These are phyloP conservation scores for Plagiodera versicolora DNA, from an alignment of 2,888 invertebrate species.

Conservation along the genomic window DNA sequence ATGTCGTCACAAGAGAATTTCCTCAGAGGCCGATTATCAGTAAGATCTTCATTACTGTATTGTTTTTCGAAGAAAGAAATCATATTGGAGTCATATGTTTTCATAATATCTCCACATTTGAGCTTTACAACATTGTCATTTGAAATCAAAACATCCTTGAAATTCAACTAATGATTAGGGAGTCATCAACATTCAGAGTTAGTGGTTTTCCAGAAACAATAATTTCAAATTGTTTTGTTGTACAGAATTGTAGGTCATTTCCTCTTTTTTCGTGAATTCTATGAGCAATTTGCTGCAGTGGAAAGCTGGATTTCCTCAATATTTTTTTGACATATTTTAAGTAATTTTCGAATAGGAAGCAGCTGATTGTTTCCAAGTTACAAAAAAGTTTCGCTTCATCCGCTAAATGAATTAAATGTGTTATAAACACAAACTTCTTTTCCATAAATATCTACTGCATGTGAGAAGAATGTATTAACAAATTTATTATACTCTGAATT, in stretches of 20 bases:
- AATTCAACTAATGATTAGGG: background rate
- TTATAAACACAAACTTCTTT: slow-evolving; percentile 23
- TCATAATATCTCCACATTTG: too few species aligned
- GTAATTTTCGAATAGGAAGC: slow-evolving; percentile 24
- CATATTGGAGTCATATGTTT: too few species aligned
- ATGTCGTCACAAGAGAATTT: too few species aligned
- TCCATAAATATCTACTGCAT: slow-evolving; percentile 21
- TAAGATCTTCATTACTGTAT: too few species aligned
- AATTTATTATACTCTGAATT: slow-evolving; percentile 28
- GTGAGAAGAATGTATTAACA: slow-evolving; percentile 22
- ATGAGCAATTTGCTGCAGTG: slow-evolving; percentile 17
- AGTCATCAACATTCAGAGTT: background rate
- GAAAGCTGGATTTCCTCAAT: slow-evolving; percentile 19
- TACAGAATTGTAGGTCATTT: background rate
- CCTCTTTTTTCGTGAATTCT: slow-evolving; percentile 10
- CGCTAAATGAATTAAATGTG: slow-evolving; percentile 19
- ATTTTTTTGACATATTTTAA: slow-evolving; percentile 18
- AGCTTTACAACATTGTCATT: too few species aligned
- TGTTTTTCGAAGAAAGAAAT: too few species aligned
- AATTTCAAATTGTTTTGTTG: background rate
- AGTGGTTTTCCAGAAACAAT: background rate
- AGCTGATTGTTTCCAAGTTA: slow-evolving; percentile 16
- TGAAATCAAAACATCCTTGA: too few species aligned
- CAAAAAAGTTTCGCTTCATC: slow-evolving; percentile 21
- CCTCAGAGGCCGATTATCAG: too few species aligned